These are phyloP conservation scores for Ischnura elegans DNA, from an alignment of 2,888 invertebrate genomes.

Conservation along the genomic window DNA sequence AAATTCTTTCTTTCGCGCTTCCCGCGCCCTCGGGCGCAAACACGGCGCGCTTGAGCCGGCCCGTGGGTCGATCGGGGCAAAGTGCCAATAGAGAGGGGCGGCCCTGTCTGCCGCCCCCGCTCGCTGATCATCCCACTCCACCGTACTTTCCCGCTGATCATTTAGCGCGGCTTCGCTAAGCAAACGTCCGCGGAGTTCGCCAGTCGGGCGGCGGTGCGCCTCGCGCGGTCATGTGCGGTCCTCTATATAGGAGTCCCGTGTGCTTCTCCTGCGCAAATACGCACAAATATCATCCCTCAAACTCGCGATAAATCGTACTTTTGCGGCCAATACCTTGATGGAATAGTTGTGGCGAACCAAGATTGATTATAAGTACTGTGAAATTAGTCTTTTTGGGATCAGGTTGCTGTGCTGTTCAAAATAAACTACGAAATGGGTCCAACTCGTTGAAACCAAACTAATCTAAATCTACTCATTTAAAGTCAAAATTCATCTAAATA, in stretches of 20 bases:
- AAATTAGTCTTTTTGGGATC: no score
- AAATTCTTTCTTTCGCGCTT: constrained; percentile 28
- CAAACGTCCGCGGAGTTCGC: not conserved
- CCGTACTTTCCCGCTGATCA: not conserved
- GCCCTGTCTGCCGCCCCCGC: not conserved
- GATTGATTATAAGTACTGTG: no score
- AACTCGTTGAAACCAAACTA: no score
- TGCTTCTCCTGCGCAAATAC: no score
- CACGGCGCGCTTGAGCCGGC: not conserved
- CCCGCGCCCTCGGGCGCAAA: not conserved
- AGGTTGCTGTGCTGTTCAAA: no score
- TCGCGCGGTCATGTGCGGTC: constrained; percentile 32
- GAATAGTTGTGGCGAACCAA: no score
- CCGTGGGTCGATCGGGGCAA: not conserved
- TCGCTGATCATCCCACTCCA: not conserved
- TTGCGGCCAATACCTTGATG: no score
- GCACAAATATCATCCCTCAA: no score
- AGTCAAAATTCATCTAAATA: no score
- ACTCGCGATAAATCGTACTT: no score
- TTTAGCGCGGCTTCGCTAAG: constrained; percentile 62
- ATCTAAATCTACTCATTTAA: no score
- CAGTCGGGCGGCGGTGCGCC: not conserved
- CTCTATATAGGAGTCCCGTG: not conserved
- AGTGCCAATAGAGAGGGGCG: not conserved
- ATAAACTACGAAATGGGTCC: no score